Conservation (phyloP, 1,140 invertebrate genomes). For the Drepana arcuata region DNA sequence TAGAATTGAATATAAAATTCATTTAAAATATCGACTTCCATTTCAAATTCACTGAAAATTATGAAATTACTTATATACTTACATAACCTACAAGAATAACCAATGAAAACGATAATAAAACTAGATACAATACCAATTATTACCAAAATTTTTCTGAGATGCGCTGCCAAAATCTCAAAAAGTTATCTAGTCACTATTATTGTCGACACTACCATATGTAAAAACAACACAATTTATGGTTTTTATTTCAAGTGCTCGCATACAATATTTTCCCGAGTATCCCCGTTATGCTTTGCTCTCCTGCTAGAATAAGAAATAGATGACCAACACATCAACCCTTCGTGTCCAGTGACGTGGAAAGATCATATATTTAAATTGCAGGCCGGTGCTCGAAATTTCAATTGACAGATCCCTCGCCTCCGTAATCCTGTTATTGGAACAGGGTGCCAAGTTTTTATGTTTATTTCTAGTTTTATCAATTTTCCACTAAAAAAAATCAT, state of each 20-base stretch:
- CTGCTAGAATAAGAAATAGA: conserved; percentile 28
- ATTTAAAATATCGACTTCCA: no score
- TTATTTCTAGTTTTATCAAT: conserved; percentile 11
- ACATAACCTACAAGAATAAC: background rate
- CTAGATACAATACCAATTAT: background rate
- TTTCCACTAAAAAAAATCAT: background rate
- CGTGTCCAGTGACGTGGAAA: conserved; percentile 39
- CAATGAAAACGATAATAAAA: background rate
- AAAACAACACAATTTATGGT: background rate
- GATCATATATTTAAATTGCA: conserved; percentile 56
- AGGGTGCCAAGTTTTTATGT: conserved; percentile 30
- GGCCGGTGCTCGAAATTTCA: conserved; percentile 46
- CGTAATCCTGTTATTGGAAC: conserved; percentile 54
- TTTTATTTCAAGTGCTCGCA: background rate
- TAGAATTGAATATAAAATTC: no score
- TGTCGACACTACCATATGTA: background rate
- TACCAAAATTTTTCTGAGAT: background rate
- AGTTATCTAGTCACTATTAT: background rate
- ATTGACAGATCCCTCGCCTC: conserved; percentile 46
- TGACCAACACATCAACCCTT: conserved; percentile 43
- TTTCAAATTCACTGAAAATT: background rate
- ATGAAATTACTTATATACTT: background rate
- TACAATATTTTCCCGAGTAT: no score
- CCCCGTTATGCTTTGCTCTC: background rate
- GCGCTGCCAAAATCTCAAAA: background rate